Evolutionary conservation across 2,113 vertebrate genomes (phyloP).

Genomic region (Petrocephalus zakoni): DNA sequence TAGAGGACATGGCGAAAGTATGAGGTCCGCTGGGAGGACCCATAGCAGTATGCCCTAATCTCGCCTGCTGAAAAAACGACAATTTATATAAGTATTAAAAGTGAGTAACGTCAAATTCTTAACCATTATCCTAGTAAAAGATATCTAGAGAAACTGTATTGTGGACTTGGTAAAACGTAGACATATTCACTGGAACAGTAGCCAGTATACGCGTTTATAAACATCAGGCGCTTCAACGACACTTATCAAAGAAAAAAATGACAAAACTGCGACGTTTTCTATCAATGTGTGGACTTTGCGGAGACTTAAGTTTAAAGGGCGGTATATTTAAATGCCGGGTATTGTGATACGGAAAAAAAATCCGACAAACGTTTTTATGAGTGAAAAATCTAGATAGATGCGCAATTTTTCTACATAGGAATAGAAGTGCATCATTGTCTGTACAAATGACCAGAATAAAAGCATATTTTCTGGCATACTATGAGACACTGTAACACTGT

Average conservation of each 20-base stretch:
- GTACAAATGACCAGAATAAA: background rate
- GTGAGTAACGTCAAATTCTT: background rate
- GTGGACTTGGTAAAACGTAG: background rate
- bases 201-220: background rate
- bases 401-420: background rate
- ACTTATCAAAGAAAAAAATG: background rate
- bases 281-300: background rate
- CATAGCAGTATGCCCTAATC: background rate
- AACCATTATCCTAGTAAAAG: background rate
- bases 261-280: background rate
- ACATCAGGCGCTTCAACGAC: background rate
- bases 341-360: background rate
- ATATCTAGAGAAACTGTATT: background rate
- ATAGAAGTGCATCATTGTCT: background rate
- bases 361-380: background rate
- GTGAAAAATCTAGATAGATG: background rate
- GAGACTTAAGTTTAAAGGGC: background rate
- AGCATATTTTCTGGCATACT: background rate
- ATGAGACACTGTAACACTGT: background rate
- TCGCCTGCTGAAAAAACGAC: conserved; percentile 1
- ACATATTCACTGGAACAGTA: background rate
- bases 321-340: background rate
- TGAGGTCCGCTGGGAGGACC: conserved; percentile 2
- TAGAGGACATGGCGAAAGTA: background rate
- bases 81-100: background rate